Percentiles rank a stretch among this genome's conserved stretches.
phyloP scores from a whole-genome alignment of 1,140 invertebrate genomes.

The Littorina saxatilis region DNA sequence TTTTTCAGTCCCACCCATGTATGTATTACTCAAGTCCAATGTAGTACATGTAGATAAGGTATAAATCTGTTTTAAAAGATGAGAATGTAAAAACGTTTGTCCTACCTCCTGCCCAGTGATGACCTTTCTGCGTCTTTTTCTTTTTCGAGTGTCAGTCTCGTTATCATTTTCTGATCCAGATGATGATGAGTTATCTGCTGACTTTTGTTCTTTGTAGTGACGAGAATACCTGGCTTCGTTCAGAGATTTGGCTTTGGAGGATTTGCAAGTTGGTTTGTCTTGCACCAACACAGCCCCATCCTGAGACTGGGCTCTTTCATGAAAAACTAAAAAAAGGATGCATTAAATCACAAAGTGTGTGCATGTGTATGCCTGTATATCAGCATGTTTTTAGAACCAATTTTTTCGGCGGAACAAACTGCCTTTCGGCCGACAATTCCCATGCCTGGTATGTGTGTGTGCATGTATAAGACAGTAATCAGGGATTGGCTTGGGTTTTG shows the following conservation, averaged over 20 bases:
- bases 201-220: background rate
- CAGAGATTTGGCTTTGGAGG: background rate
- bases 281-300: slow-evolving; percentile 47
- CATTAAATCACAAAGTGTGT: too few relatives aligned
- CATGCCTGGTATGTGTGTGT: too few relatives aligned
- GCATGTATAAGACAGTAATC: too few relatives aligned
- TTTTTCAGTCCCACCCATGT: too few relatives aligned
- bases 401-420: too few relatives aligned
- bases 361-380: too few relatives aligned
- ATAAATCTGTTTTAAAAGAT: background rate
- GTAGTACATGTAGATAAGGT: background rate
- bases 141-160: background rate
- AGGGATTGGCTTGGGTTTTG: too few relatives aligned
- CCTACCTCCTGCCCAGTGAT: background rate
- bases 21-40: background rate
- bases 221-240: background rate
- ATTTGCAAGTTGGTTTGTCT: background rate
- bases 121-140: background rate
- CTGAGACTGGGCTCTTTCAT: slow-evolving; percentile 36
- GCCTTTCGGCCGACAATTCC: too few relatives aligned
- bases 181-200: background rate
- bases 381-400: too few relatives aligned
- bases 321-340: slow-evolving; percentile 48
- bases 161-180: background rate
- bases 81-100: background rate